A percentile compares a stretch with the other conserved stretches of the same genome.
Evolutionary conservation across 2,888 invertebrate genomes (phyloP).

Genomic region (Acanthosepion pharaonis): DNA sequence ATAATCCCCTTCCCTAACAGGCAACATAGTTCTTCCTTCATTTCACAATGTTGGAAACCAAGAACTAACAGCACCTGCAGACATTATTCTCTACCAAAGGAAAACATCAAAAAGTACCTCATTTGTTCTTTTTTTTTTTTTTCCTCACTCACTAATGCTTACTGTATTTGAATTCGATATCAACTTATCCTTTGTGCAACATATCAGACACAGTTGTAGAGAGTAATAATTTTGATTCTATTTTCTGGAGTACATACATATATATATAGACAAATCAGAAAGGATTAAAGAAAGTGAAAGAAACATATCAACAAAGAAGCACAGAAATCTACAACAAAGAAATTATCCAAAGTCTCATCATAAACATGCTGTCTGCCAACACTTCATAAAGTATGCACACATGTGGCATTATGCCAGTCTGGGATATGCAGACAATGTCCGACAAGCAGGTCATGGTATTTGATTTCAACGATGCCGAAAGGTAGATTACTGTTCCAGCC

Average conservation of each 20-base stretch:
- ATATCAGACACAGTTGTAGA: background rate
- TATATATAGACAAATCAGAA: too few relatives aligned
- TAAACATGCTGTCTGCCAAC: background rate
- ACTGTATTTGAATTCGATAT: background rate
- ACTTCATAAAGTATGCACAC: background rate
- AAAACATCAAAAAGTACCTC: background rate
- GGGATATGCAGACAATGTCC: conserved; percentile 12
- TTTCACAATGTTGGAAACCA: background rate
- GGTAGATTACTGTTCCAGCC: background rate
- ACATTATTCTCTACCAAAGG: background rate
- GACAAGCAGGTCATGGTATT: conserved; percentile 33
- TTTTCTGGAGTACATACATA: background rate
- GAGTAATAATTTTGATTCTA: background rate
- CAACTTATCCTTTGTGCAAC: background rate
- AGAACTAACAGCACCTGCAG: background rate
- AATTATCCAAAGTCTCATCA: conserved; percentile 7
- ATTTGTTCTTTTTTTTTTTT: background rate
- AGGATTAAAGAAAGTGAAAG: background rate
- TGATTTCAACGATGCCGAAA: background rate
- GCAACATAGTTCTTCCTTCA: background rate
- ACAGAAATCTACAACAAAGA: background rate
- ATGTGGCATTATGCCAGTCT: conserved; percentile 20
- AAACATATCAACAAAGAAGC: background rate
- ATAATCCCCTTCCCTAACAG: background rate
- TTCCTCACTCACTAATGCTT: background rate